Base-by-base conservation (phyloP, 2,888 invertebrate genomes). In the Limenitis camilla region DNA sequence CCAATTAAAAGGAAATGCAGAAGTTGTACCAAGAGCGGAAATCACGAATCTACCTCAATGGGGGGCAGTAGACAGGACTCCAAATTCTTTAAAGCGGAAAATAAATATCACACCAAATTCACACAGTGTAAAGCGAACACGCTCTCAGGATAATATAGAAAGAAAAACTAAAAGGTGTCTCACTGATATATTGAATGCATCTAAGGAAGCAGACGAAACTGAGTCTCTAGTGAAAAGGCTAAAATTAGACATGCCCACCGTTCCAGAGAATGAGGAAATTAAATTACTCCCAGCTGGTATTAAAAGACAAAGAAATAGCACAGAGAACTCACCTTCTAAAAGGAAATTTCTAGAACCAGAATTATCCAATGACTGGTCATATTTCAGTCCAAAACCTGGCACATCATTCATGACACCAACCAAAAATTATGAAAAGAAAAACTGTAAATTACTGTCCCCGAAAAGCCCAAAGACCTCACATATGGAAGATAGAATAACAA, bases 31-130 rank as follows among this genome's bases (percentile, higher is more conserved):
- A 6, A 69, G 69, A 35, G 43, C 62, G 0, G 74, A 72, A 45
- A 56, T 66, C 9, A 68, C 77, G 52, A 58, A 68, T 10, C 50
- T 67, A 35, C 76, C 76, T 5, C 66, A 65, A 8, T 78, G 81
- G 76, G 75, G 61, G 55, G 61, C 70, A 0, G 61, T 82, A 5
- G 88, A 89, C 44, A 76, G 72, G 9, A 90, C 90, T 1, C 90
- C 90, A 0, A 75, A 77, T 47, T 86, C 89, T 0, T 56, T 87
- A 1, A 89, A 88, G 59, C 77, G 89, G 1, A 70, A 64, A 33
- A 40, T 58, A 4, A 55, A 54, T 6, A 50, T 62, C 5, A 69
- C 77, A 2, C 72, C 78, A 2, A 58, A 63, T 11, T 67, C 74
- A 1, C 55, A 56, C 40, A 59, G 64, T 41, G 62, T 47, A 55